Evolutionary conservation across 2,797 vertebrate genomes (phyloP).

Genomic region (Cichlasoma orientale): DNA sequence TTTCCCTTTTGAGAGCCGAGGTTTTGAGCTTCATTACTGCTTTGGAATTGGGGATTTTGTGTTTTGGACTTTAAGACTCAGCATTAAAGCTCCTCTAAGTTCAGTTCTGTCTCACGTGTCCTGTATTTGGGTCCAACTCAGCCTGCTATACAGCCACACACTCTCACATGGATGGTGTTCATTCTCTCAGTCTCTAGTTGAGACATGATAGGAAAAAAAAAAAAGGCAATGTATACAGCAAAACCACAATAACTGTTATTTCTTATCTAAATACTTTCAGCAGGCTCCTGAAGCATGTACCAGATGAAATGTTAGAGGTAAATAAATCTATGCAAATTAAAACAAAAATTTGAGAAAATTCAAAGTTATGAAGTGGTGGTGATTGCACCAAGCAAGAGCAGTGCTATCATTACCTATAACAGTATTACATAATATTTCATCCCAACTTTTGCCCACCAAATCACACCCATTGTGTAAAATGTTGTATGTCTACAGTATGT

Average conservation of each 20-base stretch:
- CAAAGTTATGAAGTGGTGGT: not conserved
- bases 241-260: not conserved
- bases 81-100: too few relatives aligned
- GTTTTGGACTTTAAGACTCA: too few relatives aligned
- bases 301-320: not conserved
- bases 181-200: too few relatives aligned
- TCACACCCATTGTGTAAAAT: not conserved
- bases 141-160: too few relatives aligned
- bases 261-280: not conserved
- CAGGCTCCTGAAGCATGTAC: not conserved
- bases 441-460: not conserved
- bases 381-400: not conserved
- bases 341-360: not conserved
- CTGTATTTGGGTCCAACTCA: too few relatives aligned
- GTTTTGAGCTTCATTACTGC: too few relatives aligned
- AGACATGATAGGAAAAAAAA: too few relatives aligned
- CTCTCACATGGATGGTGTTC: not conserved
- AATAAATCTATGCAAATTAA: not conserved
- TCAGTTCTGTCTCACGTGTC: too few relatives aligned
- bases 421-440: constrained; percentile 11
- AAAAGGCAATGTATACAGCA: too few relatives aligned
- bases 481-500: not conserved
- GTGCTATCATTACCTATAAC: not conserved
- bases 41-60: too few relatives aligned
- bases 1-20: too few relatives aligned